These are phyloP conservation scores for Sphaeridia pumilis DNA, from an alignment of 2,888 invertebrate genomes.

Conservation along the genomic window DNA sequence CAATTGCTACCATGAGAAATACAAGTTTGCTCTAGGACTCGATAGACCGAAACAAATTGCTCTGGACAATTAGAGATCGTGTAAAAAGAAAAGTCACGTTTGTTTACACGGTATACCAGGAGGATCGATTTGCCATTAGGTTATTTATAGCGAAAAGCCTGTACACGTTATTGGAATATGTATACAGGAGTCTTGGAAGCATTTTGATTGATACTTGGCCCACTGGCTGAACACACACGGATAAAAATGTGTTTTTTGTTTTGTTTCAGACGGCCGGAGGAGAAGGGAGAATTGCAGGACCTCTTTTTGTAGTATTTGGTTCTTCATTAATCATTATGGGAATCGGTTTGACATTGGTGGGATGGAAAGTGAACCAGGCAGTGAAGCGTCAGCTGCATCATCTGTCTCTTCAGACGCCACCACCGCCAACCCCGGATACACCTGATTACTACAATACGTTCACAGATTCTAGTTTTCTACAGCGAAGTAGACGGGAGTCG, in stretches of 20 bases:
- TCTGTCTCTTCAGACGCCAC: slow-evolving; percentile 26
- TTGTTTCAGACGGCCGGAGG: slow-evolving; percentile 17
- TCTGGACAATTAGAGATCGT: too few species aligned
- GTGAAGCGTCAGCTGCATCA: slow-evolving; percentile 24
- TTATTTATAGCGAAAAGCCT: too few species aligned
- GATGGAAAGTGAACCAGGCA: slow-evolving; percentile 29
- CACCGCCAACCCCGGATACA: slow-evolving; percentile 21
- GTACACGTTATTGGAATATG: too few species aligned
- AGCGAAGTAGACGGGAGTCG: slow-evolving; percentile 19
- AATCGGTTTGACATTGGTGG: slow-evolving; percentile 20
- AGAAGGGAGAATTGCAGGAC: slow-evolving; percentile 32
- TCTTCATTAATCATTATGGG: slow-evolving; percentile 24
- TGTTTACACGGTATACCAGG: too few species aligned
- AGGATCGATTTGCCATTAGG: too few species aligned
- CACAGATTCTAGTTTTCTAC: slow-evolving; percentile 12
- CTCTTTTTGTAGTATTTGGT: slow-evolving; percentile 30
- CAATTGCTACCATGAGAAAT: too few species aligned
- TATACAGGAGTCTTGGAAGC: too few species aligned
- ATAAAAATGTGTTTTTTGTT: slow-evolving; percentile 14
- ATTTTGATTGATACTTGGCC: too few species aligned
- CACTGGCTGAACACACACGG: too few species aligned
- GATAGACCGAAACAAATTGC: too few species aligned
- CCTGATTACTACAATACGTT: slow-evolving; percentile 22
- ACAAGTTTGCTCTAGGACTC: too few species aligned
- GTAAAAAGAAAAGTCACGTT: too few species aligned